phyloP scores from a whole-genome alignment of 2,113 vertebrate genomes.

The Podilymbus podiceps region DNA sequence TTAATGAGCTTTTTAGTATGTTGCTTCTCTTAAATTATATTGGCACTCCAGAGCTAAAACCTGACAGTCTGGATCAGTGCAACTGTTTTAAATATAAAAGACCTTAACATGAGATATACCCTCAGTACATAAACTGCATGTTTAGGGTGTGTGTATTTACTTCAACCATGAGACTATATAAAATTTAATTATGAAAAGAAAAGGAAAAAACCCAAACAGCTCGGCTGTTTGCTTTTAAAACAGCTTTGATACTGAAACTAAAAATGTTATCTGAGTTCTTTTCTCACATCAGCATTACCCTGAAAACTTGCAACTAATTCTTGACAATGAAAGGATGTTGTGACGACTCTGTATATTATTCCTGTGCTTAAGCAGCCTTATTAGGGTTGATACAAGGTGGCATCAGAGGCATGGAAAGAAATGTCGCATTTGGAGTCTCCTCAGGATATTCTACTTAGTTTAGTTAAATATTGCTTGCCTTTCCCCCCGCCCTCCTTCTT shows the following conservation, averaged over 20 bases:
- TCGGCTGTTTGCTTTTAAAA: neutral
- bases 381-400: neutral
- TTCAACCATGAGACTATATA: neutral
- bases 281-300: neutral
- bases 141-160: neutral
- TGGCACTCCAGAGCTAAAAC: neutral
- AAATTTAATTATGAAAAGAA: neutral
- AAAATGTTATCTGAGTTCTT: neutral
- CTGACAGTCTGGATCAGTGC: neutral
- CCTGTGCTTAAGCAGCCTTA: neutral
- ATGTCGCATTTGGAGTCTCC: neutral
- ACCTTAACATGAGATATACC: neutral
- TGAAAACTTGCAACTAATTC: neutral
- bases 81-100: neutral
- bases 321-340: neutral
- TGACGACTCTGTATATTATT: neutral
- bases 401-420: neutral
- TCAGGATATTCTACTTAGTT: neutral
- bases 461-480: neutral
- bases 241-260: neutral
- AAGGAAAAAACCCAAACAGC: neutral
- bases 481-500: fast-evolving
- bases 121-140: neutral
- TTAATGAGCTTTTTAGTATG: neutral
- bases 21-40: neutral